Conservation (phyloP, 1,140 invertebrate genomes). For the Listronotus bonariensis region DNA sequence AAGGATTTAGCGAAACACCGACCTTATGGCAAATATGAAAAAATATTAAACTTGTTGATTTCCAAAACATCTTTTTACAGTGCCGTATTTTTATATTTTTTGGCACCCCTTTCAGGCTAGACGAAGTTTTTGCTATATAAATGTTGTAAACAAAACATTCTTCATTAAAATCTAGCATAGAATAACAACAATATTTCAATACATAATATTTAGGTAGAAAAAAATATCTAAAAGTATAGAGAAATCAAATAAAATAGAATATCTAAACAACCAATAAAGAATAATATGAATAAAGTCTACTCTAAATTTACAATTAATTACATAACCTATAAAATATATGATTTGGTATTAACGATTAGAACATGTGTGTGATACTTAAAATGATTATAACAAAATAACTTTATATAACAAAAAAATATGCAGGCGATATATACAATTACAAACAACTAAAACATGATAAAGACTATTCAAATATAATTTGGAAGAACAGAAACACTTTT, state of each 20-base stretch:
- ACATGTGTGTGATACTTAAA: constrained; percentile 7
- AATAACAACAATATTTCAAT: too few relatives aligned
- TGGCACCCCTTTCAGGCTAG: too few relatives aligned
- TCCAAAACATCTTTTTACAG: too few relatives aligned
- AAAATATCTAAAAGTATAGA: not conserved
- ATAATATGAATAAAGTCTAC: not conserved
- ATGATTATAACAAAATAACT: constrained; percentile 4
- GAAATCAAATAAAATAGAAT: not conserved
- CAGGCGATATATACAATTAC: constrained; percentile 2
- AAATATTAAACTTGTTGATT: too few relatives aligned
- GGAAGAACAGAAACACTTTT: too few relatives aligned
- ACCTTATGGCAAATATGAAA: too few relatives aligned
- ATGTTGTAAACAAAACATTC: too few relatives aligned
- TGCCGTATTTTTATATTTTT: too few relatives aligned
- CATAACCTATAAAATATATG: constrained; percentile 17
- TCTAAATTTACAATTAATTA: constrained; percentile 15
- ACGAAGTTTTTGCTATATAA: too few relatives aligned
- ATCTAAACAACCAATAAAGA: constrained; percentile 1
- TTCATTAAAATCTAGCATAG: too few relatives aligned
- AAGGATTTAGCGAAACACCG: too few relatives aligned
- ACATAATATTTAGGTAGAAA: too few relatives aligned
- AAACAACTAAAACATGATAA: not conserved
- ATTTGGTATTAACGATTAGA: constrained; percentile 36
- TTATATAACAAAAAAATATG: not conserved
- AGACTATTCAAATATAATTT: not conserved